Conservation (phyloP, 2,797 vertebrate genomes). For the Silurus aristotelis region DNA sequence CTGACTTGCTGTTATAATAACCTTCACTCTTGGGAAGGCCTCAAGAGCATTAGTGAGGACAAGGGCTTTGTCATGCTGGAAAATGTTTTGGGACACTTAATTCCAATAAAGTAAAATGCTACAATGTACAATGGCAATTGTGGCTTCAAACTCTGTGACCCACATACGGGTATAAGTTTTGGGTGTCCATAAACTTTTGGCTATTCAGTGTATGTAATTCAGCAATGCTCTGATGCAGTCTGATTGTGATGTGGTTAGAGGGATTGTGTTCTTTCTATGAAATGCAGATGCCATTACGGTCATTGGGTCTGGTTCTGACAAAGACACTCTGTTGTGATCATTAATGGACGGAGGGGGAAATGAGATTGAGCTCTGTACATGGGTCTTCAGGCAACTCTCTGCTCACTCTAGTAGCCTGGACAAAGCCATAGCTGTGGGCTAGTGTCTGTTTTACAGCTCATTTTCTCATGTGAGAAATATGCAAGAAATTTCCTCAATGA, state of each 20-base stretch:
- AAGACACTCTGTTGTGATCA: slow-evolving; percentile 23
- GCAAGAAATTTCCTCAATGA: slow-evolving; percentile 34
- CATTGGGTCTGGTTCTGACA: slow-evolving; percentile 19
- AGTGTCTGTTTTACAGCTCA: slow-evolving; percentile 21
- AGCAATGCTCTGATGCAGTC: not conserved
- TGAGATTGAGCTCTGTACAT: slow-evolving; percentile 8
- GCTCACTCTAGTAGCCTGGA: slow-evolving; percentile 12
- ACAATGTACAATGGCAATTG: not conserved
- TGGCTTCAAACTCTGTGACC: not conserved
- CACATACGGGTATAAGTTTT: not conserved
- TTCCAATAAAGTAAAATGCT: not conserved
- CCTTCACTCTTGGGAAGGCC: not conserved
- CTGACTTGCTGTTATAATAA: not conserved
- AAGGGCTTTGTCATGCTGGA: not conserved
- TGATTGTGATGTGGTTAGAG: not conserved
- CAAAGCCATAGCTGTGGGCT: slow-evolving; percentile 37
- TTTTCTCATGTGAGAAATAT: slow-evolving; percentile 45
- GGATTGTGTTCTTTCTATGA: not conserved
- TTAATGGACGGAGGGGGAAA: slow-evolving; percentile 12
- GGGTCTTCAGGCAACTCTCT: slow-evolving; percentile 23
- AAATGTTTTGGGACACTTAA: not conserved
- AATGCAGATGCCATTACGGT: slow-evolving; percentile 14
- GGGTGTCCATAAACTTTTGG: not conserved
- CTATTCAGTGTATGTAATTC: not conserved
- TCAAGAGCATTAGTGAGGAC: not conserved